Base-by-base conservation (phyloP, 2,113 vertebrate species). In the Xiphophorus maculatus region DNA sequence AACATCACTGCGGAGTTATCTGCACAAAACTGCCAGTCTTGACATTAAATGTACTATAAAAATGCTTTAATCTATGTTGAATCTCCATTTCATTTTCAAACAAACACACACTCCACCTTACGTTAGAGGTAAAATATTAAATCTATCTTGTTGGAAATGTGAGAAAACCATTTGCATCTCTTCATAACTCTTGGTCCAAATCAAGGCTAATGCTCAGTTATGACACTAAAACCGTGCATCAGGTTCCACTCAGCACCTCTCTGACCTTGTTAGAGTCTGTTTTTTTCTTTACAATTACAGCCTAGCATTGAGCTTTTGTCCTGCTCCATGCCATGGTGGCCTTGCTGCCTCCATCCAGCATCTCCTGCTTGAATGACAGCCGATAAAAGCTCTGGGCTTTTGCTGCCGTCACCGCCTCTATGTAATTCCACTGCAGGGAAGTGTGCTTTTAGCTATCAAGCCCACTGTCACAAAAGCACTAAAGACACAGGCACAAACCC, bases 351-450 rank as follows among this genome's bases (percentile, higher is more conserved):
- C 80, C 70, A 86, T 79, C 83, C 88, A 89, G 88, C 85, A 77
- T 75, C 90, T 87, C 70, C 81, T 74, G 78, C 44, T 66, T 90
- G 89, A 92, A 89, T 92, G 92, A 90, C 90, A 92, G 83, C 84
- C 85, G 82, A 90, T 92, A 87, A 92, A 92, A 91, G 90, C 91
- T 44, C 81, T 79, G 76, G 82, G 84, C 87, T 90, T 80, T 87
- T 77, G 87, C 88, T 85, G 82, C 83, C 90, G 44, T 92, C 89
- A 82, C 84, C 28, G 40, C 73, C 72, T 70, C 87, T 80, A 69
- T 92, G 84, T 90, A 88, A 93, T 92, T 91, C 89, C 88, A 88
- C 90, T 87, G 89, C 90, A 90, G 85, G 87, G 86, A 84, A 89
- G 87, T 86, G 86, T 79, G 89, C 89, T 91, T 92, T 93, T 89